Base-by-base conservation (phyloP, 2,113 vertebrate species). In the Salvelinus sp. region DNA sequence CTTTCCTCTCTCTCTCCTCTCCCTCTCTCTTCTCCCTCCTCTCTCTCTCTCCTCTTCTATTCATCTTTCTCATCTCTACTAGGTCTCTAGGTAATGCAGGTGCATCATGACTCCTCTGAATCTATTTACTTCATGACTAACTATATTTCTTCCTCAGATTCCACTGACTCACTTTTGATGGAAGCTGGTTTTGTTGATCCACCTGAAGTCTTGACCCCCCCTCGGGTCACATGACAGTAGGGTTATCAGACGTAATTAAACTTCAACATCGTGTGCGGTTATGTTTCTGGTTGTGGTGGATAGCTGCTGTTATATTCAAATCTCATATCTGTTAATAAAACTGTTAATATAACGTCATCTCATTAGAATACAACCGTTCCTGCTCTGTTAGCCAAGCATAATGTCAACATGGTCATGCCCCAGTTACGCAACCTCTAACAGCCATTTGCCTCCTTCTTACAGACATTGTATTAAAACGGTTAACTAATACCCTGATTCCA, bases 81-180 rank as follows among this genome's bases (percentile, higher is more conserved):
- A 74, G 30, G 30, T 30, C 30, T 5, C 30, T 30, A 73, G 83
- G 85, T 88, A 85, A 82, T 76, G 80, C 70, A 66, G 16, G 50
- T 44, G 16, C 33, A 88, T 89, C 88, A 87, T 85, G 84, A 86
- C 67, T 48, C n/a, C 81, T 77, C 78, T 87, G 76, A 82, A 82
- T 71, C 66, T 77, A 74, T 70, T 84, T 82, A 84, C 88, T 76
- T 33, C 6, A 72, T 85, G 76, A 85, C 82, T 70, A 72, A 67
- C 71, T 76, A 62, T 83, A 85, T 77, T 85, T 83, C 85, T 89
- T 86, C 87, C 89, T 86, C 82, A 82, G 84, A 82, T 78, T 87
- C 85, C 75, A 73, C 77, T 87, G 86, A 87, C 83, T 88, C 87
- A 82, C 79, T 58, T 62, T 50, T 74, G 83, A 79, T 25, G 27